Evolutionary conservation across 2,888 invertebrate genomes (phyloP), one percentile per base, ranked within the genome.

Genomic region (Melikaiella ostensackeni): DNA sequence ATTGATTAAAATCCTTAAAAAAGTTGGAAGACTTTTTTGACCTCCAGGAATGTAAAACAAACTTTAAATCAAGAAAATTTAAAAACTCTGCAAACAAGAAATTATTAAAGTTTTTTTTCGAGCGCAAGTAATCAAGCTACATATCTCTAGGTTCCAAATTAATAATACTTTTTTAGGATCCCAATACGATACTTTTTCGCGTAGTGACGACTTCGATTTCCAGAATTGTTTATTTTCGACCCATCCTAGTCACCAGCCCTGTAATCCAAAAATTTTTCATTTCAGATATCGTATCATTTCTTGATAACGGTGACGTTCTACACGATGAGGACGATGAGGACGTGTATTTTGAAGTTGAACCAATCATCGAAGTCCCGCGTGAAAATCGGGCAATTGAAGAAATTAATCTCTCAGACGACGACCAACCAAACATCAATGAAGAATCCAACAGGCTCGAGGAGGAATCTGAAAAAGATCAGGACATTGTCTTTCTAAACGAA

Each of bases 221-320:
- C 0, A 38, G 35, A 38, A 38, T 11, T 38, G 0, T 38, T 38
- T 11, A 38, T 11, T 9, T 38, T 38, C 2, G 11, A 38, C 35
- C 11, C 11, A 38, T 2, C 35, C 11, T 38, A 9, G 2, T 19
- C 9, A 50, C 13, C 8, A 59, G 21, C 6, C 13, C 13, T 59
- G 4, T 27, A 24, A 27, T 59, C 27, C 13, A 27, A 16, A 0
- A 9, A 38, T n/a, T 46, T 50, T 70, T n/a, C 19, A 5, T 70
- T 70, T 11, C 70, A 70, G 70, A 70, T 33, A 30, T 70, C 11
- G 13, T 50, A 19, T 70, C 70, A n/a, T 70, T 46, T 33, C 8
- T 35, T 24, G 38, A 64, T 21, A 55, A 42, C 64, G 16, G 16
- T 1, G 9, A 55, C 9, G 27, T 30, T 16, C 7, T 46, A 0